phyloP scores from a whole-genome alignment of 2,888 invertebrate genomes.

The Leistus spinibarbis region DNA sequence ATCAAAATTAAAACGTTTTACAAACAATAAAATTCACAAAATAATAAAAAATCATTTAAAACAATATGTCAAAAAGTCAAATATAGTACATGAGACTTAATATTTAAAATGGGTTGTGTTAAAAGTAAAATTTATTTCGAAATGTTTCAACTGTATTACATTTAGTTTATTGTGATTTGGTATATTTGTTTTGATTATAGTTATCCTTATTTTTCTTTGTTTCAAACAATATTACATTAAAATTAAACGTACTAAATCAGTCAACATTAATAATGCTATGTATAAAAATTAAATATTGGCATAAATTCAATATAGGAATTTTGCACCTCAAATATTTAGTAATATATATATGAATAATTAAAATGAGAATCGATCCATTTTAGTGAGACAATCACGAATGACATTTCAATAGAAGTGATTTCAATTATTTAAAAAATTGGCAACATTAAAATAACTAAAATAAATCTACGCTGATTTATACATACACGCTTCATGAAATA shows the following conservation, averaged over 20 bases:
- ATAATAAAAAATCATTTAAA: not conserved
- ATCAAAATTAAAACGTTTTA: not conserved
- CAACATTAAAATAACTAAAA: not conserved
- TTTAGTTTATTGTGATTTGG: not conserved
- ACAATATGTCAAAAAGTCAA: not conserved
- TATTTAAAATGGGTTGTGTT: no score
- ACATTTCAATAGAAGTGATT: not conserved
- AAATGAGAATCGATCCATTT: not conserved
- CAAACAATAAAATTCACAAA: not conserved
- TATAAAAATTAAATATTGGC: constrained; percentile 26
- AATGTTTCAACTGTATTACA: not conserved
- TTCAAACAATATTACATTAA: constrained; percentile 29
- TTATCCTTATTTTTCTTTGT: constrained; percentile 1
- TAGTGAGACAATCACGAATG: not conserved
- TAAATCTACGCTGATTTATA: no score
- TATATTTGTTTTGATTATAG: not conserved
- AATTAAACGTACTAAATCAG: constrained; percentile 38
- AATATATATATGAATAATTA: not conserved
- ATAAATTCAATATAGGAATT: constrained; percentile 16
- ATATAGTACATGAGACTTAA: not conserved
- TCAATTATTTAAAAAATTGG: not conserved
- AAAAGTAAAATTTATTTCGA: not conserved
- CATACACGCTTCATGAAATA: no score
- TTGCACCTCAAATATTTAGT: constrained; percentile 6
- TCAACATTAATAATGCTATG: constrained; percentile 34